Evolutionary conservation across 2,888 invertebrate genomes (phyloP), one percentile per base, ranked within the genome.

Genomic region (Heterodera filipjevi): DNA sequence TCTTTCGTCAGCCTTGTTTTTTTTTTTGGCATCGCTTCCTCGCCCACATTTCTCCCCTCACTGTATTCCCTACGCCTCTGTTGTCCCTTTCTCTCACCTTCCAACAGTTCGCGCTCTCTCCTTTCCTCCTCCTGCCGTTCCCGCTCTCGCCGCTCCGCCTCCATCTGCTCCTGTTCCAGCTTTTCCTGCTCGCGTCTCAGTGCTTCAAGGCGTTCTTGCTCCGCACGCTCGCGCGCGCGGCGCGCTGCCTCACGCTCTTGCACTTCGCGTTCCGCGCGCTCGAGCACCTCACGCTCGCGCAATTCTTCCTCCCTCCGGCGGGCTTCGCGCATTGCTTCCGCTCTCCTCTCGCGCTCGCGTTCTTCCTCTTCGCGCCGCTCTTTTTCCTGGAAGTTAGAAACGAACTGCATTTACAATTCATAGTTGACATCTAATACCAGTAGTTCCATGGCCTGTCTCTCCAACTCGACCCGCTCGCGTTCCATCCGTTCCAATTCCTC

Each of bases 121-220:
- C 85, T 82, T 71, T 85, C 86, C 75, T 86, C 86, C 81, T 86
- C 86, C 44, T 82, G 79, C 59, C 87, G 79, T 76, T 86, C 86
- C 44, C 85, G 81, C 73, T 88, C 88, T 68, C 86, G 79, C 39
- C 81, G 80, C 46, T 81, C 84, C 30, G 81, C 80, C 44, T 84
- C 84, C 27, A 78, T 32, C 73, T 83, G 79, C 78, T 87, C 87
- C 80, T 83, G 80, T 74, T 86, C 87, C 53, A 85, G 84, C 64
- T 87, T 78, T 77, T 88, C 86, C 78, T 88, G 86, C 66, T 88
- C 88, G 0, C 83, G 77, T n/a, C 87, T 84, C 66, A 87, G 82
- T 53, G 83, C 76, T 71, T 88, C 88, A 33, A 88, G 73, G 32
- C 87, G 81, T 46, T 88, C 87, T 12, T 80, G 79, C 77, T 88